Conservation (phyloP, 2,888 invertebrate species). For the Drosophila mettleri region DNA sequence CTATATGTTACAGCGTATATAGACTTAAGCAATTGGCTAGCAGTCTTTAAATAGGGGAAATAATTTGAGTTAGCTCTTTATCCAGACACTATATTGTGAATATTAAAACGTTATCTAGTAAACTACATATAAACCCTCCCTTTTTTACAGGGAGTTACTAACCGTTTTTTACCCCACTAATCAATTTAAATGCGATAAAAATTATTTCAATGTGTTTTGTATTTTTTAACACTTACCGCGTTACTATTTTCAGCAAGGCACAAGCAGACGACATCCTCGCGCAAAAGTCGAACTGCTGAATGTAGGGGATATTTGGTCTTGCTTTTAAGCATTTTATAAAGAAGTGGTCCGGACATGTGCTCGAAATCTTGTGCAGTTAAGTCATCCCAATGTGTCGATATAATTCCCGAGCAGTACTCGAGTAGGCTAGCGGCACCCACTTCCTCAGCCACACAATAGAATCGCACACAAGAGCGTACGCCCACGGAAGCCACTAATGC, state of each 20-base stretch:
- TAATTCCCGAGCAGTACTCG: conserved; percentile 95
- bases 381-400: conserved; percentile 96
- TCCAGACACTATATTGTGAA: too few relatives aligned
- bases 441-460: conserved; percentile 97
- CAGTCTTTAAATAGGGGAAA: too few relatives aligned
- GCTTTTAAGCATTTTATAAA: conserved; percentile 95
- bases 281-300: conserved; percentile 92
- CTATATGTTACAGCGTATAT: background rate
- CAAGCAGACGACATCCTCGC: conserved; percentile 98
- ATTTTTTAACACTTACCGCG: conserved; percentile 88
- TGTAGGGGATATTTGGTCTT: conserved; percentile 96
- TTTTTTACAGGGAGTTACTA: too few relatives aligned
- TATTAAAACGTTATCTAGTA: too few relatives aligned
- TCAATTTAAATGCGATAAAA: too few relatives aligned
- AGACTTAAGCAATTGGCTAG: background rate
- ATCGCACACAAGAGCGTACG: conserved; percentile 93
- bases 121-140: too few relatives aligned
- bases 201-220: background rate
- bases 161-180: too few relatives aligned
- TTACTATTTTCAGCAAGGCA: conserved; percentile 96
- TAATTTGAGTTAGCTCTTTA: too few relatives aligned
- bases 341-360: conserved; percentile 95
- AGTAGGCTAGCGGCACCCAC: conserved; percentile 92
- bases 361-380: conserved; percentile 94
- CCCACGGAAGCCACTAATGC: conserved; percentile 94